Evolutionary conservation across 2,797 vertebrate genomes (phyloP).

Genomic region (Galago senegalensis): DNA sequence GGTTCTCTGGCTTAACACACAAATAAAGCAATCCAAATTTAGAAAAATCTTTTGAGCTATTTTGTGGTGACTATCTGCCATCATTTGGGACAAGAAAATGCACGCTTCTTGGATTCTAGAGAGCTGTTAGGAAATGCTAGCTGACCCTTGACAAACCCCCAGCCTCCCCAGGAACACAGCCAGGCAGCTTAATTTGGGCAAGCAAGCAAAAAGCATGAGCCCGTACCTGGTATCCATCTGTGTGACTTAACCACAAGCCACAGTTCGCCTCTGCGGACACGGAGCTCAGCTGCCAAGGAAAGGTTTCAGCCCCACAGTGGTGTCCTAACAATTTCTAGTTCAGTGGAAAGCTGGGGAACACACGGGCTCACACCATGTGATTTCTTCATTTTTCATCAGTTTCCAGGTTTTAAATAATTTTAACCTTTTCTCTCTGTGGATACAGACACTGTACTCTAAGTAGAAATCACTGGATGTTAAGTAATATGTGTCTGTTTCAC

Average conservation of each 20-base stretch:
- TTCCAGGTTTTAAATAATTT: constrained; percentile 67
- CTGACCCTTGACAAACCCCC: constrained; percentile 59
- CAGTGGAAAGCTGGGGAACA: constrained; percentile 17
- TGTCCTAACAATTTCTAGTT: constrained; percentile 52
- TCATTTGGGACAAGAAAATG: constrained; percentile 17
- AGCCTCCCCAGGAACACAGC: neutral
- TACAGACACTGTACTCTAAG: neutral
- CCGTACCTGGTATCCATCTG: constrained; percentile 51
- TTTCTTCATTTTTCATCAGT: constrained; percentile 57
- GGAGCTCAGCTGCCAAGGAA: constrained; percentile 61
- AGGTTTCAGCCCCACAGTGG: neutral
- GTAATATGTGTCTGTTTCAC: neutral
- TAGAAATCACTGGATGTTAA: neutral
- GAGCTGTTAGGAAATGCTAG: constrained; percentile 40
- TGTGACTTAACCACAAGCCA: neutral
- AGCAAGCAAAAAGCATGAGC: neutral
- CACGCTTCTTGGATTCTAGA: neutral
- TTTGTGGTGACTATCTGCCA: neutral
- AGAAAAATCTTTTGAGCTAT: neutral
- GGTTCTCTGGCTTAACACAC: constrained; percentile 36
- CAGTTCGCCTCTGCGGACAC: constrained; percentile 9
- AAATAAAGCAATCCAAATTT: constrained; percentile 64
- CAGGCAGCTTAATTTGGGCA: constrained; percentile 54
- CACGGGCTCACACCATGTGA: neutral
- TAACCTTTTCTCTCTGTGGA: constrained; percentile 42